Evolutionary conservation across 2,113 vertebrate species (phyloP).

Genomic region (Romanogobio albipinnatus): DNA sequence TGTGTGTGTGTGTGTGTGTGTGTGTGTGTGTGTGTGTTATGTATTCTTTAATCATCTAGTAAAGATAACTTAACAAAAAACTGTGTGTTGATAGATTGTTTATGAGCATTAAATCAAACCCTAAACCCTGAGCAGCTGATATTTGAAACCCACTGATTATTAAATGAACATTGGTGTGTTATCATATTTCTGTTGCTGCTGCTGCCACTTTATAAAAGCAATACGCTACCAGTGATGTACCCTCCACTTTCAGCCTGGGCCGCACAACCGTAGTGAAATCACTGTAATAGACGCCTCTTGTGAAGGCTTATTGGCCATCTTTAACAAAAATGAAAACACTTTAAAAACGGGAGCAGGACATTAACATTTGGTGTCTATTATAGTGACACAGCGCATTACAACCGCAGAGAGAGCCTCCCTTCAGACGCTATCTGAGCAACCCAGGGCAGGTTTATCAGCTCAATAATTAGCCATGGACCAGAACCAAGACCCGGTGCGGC

Average conservation of each 20-base stretch:
- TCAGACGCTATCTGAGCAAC: slow-evolving; percentile 31
- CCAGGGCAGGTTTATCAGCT: slow-evolving; percentile 54
- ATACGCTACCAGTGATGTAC: slow-evolving; percentile 2
- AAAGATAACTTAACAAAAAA: too few species aligned
- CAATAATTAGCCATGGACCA: slow-evolving; percentile 55
- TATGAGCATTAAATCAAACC: not conserved
- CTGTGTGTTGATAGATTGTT: too few species aligned
- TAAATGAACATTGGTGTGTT: not conserved
- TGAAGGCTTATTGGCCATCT: not conserved
- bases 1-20: too few species aligned
- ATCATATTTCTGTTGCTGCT: not conserved
- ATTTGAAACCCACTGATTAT: not conserved
- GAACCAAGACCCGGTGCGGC: slow-evolving; percentile 50
- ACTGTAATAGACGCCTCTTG: not conserved
- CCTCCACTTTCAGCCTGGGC: not conserved
- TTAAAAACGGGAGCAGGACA: not conserved
- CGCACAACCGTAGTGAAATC: not conserved
- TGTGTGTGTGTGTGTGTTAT: too few species aligned
- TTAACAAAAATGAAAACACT: not conserved
- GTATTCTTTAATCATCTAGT: too few species aligned
- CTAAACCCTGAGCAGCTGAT: not conserved
- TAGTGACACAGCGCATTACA: not conserved
- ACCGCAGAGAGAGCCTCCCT: too few species aligned
- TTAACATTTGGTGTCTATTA: slow-evolving; percentile 16
- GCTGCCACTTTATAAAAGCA: not conserved